Evolutionary conservation across 2,797 vertebrate genomes (phyloP), one percentile per base, ranked within the genome.

Genomic region (Stomatorhinus walkeri): DNA sequence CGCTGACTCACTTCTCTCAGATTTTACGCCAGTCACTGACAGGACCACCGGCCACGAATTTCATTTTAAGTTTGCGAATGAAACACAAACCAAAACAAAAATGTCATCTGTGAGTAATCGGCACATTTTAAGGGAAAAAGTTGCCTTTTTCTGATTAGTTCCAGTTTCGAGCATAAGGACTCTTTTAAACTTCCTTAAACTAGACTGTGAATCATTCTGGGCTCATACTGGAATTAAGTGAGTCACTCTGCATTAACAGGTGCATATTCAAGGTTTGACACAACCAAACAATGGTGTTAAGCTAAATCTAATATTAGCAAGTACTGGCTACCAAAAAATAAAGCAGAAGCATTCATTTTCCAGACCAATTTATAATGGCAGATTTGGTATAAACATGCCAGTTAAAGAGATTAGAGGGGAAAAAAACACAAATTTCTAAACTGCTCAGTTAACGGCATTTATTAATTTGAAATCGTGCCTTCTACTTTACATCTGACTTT

Each of bases 1-100:
- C 87, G 87, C 88, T 88, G 88, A 91, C 90, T 91, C 88, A 89
- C 43, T 87, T 51, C 64, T 79, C 85, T 68, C 79, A 22, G 68
- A 56, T 46, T 84, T 48, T 19, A 19, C 87, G 48, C 72, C 46
- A 89, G 86, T 28, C 72, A 36, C 16, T 59, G 61, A 56, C 87
- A 16, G 28, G 1, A 28, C 87, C 32, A 28, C 24, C 2, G 1
- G 22, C 64, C 32, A 32, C 16, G 8, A 83, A 59, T 61, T 85
- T 49, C 5, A 85, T 51, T 79, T 79, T 43, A 79, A 43, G 14
- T 9, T 43, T 8, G 16, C 16, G 36, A 79, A 79, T 79, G 32
- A 43, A 79, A 79, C n/a, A 24, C 24, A 32, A 52, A 85, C 46
- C 83, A 52, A 85, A 49, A 48, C 51, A 84, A 84, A 52, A 52